phyloP scores from a whole-genome alignment of 2,797 vertebrate genomes.

The Pangasius larnaudii region DNA sequence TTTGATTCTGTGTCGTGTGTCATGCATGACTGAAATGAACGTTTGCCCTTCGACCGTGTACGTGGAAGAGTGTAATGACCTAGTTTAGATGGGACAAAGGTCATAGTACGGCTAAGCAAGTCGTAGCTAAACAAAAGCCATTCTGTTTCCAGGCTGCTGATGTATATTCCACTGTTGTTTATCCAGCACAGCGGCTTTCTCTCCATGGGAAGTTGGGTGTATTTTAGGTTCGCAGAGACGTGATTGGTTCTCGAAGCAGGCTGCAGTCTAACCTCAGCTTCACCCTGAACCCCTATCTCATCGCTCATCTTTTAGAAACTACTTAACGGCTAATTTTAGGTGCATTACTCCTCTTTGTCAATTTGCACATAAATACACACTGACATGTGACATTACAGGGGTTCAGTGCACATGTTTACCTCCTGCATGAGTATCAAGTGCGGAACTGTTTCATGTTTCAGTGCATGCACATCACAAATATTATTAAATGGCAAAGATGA shows the following conservation, averaged over 20 bases:
- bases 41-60: conserved; percentile 6
- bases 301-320: background rate
- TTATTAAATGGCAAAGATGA: background rate
- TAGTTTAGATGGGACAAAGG: background rate
- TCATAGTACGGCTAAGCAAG: background rate
- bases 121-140: background rate
- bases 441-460: background rate
- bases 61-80: background rate
- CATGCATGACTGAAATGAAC: background rate
- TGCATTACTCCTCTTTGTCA: background rate
- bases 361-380: background rate
- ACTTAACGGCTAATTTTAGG: background rate
- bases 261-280: conserved; percentile 8
- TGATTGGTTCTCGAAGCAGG: background rate
- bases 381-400: background rate
- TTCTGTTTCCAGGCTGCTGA: background rate
- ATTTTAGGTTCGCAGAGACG: conserved; percentile 36
- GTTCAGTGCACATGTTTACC: background rate
- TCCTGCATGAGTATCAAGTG: background rate
- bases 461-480: background rate
- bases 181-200: background rate
- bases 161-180: background rate
- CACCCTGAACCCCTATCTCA: background rate
- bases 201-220: background rate
- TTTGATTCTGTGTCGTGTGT: background rate